These are phyloP conservation scores for Psilopsiagon aurifrons DNA, from an alignment of 2,113 vertebrate genomes.

Conservation along the genomic window DNA sequence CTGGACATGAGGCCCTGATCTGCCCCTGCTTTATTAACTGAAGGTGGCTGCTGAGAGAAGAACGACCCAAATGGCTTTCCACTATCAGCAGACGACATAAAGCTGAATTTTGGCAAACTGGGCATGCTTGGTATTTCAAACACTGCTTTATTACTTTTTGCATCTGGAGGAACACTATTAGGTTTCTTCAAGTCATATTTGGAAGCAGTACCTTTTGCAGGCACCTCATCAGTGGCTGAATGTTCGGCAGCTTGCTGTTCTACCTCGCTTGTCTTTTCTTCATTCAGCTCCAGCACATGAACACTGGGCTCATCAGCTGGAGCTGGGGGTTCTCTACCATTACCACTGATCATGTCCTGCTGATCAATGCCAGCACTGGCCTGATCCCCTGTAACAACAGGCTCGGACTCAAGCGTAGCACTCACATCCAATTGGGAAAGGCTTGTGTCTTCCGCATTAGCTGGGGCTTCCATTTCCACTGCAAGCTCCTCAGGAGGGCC, in stretches of 20 bases:
- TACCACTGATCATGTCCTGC: neutral
- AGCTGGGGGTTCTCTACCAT: neutral
- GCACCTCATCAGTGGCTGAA: neutral
- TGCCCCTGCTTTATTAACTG: constrained; percentile 55
- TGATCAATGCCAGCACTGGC: neutral
- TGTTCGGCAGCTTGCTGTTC: neutral
- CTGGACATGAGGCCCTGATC: constrained; percentile 81
- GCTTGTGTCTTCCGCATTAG: neutral
- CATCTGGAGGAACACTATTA: neutral
- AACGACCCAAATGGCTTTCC: constrained; percentile 85
- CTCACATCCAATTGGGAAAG: neutral
- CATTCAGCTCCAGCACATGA: neutral
- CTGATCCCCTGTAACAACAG: neutral
- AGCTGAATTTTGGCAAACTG: constrained; percentile 78
- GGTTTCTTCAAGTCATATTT: neutral
- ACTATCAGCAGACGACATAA: constrained; percentile 77
- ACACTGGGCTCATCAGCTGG: neutral
- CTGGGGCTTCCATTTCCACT: neutral
- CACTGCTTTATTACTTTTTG: constrained; percentile 57
- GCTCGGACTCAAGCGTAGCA: neutral
- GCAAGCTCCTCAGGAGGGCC: neutral
- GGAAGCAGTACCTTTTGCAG: neutral
- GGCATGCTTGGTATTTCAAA: constrained; percentile 81
- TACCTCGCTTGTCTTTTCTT: neutral
- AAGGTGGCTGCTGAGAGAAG: constrained; percentile 78